Evolutionary conservation across 2,113 vertebrate genomes (phyloP).

Genomic region (Noturus placidus): DNA sequence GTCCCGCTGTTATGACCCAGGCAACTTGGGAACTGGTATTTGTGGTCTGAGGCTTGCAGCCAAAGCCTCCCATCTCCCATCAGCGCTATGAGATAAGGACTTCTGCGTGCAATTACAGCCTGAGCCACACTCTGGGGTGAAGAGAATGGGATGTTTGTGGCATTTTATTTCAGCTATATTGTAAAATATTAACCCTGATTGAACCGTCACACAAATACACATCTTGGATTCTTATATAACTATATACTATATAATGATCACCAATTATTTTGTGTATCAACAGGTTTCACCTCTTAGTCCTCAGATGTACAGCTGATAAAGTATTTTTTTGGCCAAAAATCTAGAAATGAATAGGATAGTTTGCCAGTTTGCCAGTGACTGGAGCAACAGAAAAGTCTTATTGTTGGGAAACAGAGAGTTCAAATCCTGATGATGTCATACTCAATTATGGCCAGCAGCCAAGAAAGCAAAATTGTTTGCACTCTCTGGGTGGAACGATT

Average conservation of each 20-base stretch:
- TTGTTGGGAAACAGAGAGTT: too few relatives aligned
- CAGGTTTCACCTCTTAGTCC: background rate
- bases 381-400: background rate
- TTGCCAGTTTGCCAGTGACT: too few relatives aligned
- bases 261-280: background rate
- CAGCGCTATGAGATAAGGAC: conserved; percentile 53
- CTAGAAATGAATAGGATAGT: background rate
- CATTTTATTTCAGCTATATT: conserved; percentile 28
- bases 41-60: conserved; percentile 50
- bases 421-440: background rate
- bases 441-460: background rate
- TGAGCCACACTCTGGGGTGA: conserved; percentile 22
- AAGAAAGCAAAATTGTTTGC: background rate
- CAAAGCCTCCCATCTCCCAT: conserved; percentile 50
- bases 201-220: conserved; percentile 12
- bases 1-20: conserved; percentile 34
- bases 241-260: background rate
- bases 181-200: conserved; percentile 40
- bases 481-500: background rate
- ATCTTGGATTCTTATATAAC: background rate
- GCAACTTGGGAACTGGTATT: conserved; percentile 48
- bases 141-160: conserved; percentile 8
- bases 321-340: background rate
- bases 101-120: conserved; percentile 54
- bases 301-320: background rate